Conservation (phyloP, 2,113 vertebrate species). For the Hystrix cristata region DNA sequence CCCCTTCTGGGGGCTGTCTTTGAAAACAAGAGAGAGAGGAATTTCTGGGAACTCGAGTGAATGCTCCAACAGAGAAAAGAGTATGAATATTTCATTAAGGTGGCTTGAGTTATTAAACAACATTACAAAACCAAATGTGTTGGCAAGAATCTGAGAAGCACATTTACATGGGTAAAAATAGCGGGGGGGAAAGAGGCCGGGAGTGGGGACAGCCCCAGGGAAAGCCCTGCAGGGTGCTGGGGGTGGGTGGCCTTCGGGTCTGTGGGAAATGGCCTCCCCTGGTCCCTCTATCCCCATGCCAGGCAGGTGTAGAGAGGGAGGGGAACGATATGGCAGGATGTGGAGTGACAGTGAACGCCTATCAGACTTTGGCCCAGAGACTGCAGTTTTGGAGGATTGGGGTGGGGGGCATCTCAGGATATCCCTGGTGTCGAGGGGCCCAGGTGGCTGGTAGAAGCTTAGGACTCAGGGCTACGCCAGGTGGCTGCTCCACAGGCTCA, state of each 20-base stretch:
- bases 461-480: neutral
- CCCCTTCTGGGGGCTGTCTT: neutral
- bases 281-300: neutral
- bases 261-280: neutral
- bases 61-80: conserved; percentile 53
- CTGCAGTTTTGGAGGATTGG: neutral
- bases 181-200: neutral
- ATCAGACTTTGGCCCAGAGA: neutral
- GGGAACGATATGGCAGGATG: neutral
- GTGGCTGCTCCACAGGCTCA: neutral
- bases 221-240: neutral
- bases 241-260: neutral
- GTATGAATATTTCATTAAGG: conserved; percentile 82
- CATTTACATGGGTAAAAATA: conserved; percentile 67
- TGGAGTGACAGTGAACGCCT: accelerated
- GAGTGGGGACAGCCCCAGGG: neutral
- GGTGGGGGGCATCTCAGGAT: neutral
- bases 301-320: no score
- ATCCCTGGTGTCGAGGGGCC: neutral
- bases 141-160: conserved; percentile 77
- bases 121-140: conserved; percentile 72
- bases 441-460: neutral
- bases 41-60: conserved; percentile 61
- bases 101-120: conserved; percentile 78
- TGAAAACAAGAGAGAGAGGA: conserved; percentile 11